These are phyloP conservation scores for Marmota monax DNA, from an alignment of 2,113 vertebrate genomes.

Conservation along the genomic window DNA sequence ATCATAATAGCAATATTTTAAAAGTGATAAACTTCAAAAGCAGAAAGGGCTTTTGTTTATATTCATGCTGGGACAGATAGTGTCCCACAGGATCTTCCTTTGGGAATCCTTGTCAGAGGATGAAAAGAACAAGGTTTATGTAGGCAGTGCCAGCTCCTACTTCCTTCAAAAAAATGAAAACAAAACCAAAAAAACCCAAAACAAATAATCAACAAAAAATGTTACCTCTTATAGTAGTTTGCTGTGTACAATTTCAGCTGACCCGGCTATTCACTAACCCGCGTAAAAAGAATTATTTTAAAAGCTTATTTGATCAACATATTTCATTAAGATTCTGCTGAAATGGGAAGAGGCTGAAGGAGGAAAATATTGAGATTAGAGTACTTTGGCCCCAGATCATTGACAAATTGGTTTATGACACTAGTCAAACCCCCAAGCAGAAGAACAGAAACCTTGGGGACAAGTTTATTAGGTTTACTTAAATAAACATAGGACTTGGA, in stretches of 20 bases:
- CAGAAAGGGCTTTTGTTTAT: slow-evolving; percentile 79
- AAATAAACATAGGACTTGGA: slow-evolving; percentile 8
- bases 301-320: slow-evolving; percentile 48
- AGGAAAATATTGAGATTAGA: slow-evolving; percentile 67
- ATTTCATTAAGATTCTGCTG: slow-evolving; percentile 60
- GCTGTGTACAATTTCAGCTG: slow-evolving; percentile 13
- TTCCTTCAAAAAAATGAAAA: slow-evolving; percentile 60
- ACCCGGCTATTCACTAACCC: slow-evolving; percentile 27
- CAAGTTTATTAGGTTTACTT: slow-evolving; percentile 64
- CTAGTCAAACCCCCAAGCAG: slow-evolving; percentile 22
- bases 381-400: slow-evolving; percentile 30
- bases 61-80: slow-evolving; percentile 81
- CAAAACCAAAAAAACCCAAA: neutral
- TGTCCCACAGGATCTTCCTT: slow-evolving; percentile 85
- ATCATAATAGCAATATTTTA: slow-evolving; percentile 80
- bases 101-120: slow-evolving; percentile 87
- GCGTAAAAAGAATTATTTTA: slow-evolving; percentile 30
- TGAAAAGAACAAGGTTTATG: slow-evolving; percentile 84
- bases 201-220: slow-evolving; percentile 26
- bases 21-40: slow-evolving; percentile 85
- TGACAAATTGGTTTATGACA: slow-evolving; percentile 72
- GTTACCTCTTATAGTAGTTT: slow-evolving; percentile 15
- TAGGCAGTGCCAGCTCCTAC: slow-evolving; percentile 76
- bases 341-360: neutral
- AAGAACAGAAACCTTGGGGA: slow-evolving; percentile 32